Evolutionary conservation across 2,113 vertebrate species (phyloP).

Genomic region (Bos indicus): DNA sequence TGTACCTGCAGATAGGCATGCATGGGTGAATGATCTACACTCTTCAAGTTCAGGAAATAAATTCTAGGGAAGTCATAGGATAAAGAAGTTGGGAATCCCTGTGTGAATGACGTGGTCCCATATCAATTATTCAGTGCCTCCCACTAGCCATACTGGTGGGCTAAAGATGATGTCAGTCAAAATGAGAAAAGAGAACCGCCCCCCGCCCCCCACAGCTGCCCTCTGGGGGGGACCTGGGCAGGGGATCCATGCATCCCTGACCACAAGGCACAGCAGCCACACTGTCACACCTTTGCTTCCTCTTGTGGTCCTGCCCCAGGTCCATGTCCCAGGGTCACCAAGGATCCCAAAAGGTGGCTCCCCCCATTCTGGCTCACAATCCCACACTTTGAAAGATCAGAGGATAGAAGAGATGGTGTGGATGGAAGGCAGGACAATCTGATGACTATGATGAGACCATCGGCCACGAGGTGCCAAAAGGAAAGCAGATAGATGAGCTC

Average conservation of each 20-base stretch:
- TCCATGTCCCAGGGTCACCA: rapidly evolving
- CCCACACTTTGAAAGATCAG: background rate
- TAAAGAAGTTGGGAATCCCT: background rate
- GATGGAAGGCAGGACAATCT: background rate
- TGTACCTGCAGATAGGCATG: background rate
- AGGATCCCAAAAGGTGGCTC: background rate
- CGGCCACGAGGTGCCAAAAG: background rate
- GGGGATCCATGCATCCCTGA: background rate
- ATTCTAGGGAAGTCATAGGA: background rate
- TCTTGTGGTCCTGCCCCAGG: background rate
- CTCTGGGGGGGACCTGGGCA: background rate
- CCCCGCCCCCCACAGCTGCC: rapidly evolving
- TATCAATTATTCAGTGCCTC: background rate
- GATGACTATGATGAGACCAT: background rate
- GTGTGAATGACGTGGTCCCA: too few species aligned
- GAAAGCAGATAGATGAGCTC: background rate
- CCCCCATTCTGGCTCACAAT: background rate
- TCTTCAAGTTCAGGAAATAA: background rate
- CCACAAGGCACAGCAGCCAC: background rate
- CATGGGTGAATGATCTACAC: background rate
- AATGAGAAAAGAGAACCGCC: background rate
- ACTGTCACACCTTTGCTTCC: background rate
- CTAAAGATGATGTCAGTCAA: background rate
- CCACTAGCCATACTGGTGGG: background rate
- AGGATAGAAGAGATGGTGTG: background rate